Conservation (phyloP, 2,888 invertebrate species). For the Andrena haemorrhoa region DNA sequence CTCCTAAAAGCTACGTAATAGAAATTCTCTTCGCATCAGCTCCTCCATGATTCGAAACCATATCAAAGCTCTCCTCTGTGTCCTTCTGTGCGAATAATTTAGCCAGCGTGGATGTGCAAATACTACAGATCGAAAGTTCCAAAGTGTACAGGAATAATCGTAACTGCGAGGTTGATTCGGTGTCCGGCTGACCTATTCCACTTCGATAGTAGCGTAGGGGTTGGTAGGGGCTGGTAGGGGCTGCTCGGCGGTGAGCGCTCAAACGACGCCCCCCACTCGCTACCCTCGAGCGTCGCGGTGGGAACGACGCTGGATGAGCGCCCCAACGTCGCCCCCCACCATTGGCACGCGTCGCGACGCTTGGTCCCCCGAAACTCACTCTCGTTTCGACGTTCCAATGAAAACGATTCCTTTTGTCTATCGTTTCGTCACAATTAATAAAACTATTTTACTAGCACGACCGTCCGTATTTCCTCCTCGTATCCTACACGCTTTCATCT, state of each 20-base stretch:
- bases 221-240: constrained; percentile 13
- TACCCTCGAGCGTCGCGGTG: background rate
- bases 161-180: constrained; percentile 43
- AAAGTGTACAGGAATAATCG: constrained; percentile 47
- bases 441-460: too few relatives aligned
- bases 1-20: background rate
- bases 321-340: constrained; percentile 27
- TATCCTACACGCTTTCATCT: too few relatives aligned
- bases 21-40: background rate
- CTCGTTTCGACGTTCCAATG: constrained; percentile 8
- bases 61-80: background rate
- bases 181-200: constrained; percentile 57
- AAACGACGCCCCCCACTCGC: constrained; percentile 33
- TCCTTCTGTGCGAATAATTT: background rate
- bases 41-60: background rate
- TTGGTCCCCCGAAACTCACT: constrained; percentile 15
- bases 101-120: background rate
- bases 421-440: too few relatives aligned
- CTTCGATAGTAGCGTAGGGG: constrained; percentile 21
- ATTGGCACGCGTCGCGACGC: background rate
- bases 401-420: background rate
- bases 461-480: too few relatives aligned
- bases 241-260: constrained; percentile 12
- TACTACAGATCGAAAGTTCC: constrained; percentile 12
- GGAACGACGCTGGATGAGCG: constrained; percentile 16